Conservation (phyloP, 2,888 invertebrate genomes). For the Andrena trimmerana region DNA sequence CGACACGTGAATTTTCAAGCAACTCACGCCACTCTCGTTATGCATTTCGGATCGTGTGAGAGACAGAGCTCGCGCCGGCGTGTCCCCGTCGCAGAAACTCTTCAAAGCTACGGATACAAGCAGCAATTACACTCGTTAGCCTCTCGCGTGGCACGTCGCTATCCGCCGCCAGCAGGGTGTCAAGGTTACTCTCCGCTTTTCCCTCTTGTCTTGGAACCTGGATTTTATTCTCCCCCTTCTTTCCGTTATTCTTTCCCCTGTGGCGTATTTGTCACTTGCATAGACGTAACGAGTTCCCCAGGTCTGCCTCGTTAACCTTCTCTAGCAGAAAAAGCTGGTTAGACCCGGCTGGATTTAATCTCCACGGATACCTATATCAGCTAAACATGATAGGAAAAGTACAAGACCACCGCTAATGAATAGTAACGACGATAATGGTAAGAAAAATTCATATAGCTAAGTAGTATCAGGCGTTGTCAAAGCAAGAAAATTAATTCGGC, state of each 20-base stretch:
- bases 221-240: background rate
- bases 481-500: background rate
- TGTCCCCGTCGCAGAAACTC: background rate
- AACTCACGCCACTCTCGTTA: slow-evolving; percentile 26
- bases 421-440: too few relatives aligned
- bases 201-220: background rate
- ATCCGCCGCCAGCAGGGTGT: slow-evolving; percentile 27
- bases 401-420: too few relatives aligned
- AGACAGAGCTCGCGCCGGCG: too few relatives aligned
- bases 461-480: background rate
- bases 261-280: background rate
- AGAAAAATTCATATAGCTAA: background rate
- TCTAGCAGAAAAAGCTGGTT: too few relatives aligned
- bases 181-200: slow-evolving; percentile 24
- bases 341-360: too few relatives aligned
- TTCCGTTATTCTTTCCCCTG: background rate
- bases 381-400: too few relatives aligned
- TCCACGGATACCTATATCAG: too few relatives aligned
- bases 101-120: slow-evolving; percentile 2
- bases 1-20: background rate
- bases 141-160: slow-evolving; percentile 16
- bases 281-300: background rate
- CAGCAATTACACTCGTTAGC: slow-evolving; percentile 44
- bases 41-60: background rate
- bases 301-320: background rate